Percentiles rank a stretch among this genome's conserved stretches.
Conservation (phyloP, 1,140 invertebrate species). For the Heliconius melpomene region DNA sequence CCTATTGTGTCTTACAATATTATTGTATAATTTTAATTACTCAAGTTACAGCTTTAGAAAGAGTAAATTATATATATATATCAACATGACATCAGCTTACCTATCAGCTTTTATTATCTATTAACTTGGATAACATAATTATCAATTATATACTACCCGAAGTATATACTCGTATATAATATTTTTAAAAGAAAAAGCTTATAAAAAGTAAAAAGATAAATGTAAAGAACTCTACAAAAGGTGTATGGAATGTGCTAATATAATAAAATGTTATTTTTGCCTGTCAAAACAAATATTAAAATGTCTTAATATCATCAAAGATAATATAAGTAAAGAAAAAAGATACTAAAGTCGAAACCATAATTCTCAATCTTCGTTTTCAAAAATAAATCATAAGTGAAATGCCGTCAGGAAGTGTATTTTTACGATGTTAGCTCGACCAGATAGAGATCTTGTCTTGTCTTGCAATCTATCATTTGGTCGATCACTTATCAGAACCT, state of each 20-base stretch:
- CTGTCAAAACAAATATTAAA: too few relatives aligned
- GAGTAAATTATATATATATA: too few relatives aligned
- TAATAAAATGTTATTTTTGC: too few relatives aligned
- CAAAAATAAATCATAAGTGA: constrained; percentile 53
- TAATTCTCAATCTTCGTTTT: constrained; percentile 56
- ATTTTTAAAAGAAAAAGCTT: not conserved
- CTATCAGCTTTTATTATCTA: not conserved
- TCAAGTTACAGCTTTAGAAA: too few relatives aligned
- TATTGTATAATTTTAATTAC: too few relatives aligned
- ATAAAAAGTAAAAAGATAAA: not conserved
- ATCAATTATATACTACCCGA: not conserved
- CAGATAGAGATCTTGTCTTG: constrained; percentile 44
- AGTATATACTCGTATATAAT: not conserved
- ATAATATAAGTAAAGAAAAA: not conserved
- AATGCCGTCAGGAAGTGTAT: constrained; percentile 39
- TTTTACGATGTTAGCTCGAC: constrained; percentile 47
- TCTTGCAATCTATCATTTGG: constrained; percentile 44
- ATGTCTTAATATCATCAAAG: not conserved
- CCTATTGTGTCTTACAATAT: too few relatives aligned
- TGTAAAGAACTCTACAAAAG: not conserved
- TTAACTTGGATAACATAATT: not conserved
- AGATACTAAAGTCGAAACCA: constrained; percentile 12
- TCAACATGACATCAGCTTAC: not conserved
- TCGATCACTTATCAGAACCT: constrained; percentile 46
- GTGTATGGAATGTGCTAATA: not conserved